These are phyloP conservation scores for Enoplosus armatus DNA, from an alignment of 2,797 vertebrate species.

Conservation along the genomic window DNA sequence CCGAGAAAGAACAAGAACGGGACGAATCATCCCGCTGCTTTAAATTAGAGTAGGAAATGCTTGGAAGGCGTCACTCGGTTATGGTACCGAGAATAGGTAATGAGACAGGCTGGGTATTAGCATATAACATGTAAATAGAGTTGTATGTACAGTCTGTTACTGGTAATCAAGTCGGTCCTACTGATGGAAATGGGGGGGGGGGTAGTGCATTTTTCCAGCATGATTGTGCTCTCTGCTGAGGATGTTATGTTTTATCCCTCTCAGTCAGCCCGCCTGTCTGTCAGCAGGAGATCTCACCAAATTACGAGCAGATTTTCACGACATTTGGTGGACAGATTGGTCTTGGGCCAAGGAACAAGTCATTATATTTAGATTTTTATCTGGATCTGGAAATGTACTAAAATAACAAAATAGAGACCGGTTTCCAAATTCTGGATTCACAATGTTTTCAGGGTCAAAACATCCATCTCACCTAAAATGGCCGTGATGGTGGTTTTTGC, in stretches of 20 bases:
- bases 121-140: conserved; percentile 43
- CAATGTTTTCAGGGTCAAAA: neutral
- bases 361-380: neutral
- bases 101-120: conserved; percentile 26
- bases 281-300: conserved; percentile 34
- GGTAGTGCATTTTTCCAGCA: neutral
- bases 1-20: conserved; percentile 45
- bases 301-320: conserved; percentile 12
- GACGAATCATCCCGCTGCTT: conserved; percentile 41
- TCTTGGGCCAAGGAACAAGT: neutral
- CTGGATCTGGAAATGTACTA: neutral
- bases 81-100: conserved; percentile 50
- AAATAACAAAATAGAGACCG: neutral
- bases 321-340: conserved; percentile 11
- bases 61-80: conserved; percentile 26
- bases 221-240: neutral
- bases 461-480: neutral
- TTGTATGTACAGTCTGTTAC: neutral
- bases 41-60: conserved; percentile 58
- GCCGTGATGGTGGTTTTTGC: neutral
- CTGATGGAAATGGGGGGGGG: neutral
- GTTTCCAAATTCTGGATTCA: neutral
- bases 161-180: neutral
- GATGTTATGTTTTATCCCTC: conserved; percentile 18
- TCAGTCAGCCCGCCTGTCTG: conserved; percentile 6